Percentiles rank a stretch among this genome's conserved stretches.
Evolutionary conservation across 2,113 vertebrate genomes (phyloP).

Genomic region (Ceyx melanurus): DNA sequence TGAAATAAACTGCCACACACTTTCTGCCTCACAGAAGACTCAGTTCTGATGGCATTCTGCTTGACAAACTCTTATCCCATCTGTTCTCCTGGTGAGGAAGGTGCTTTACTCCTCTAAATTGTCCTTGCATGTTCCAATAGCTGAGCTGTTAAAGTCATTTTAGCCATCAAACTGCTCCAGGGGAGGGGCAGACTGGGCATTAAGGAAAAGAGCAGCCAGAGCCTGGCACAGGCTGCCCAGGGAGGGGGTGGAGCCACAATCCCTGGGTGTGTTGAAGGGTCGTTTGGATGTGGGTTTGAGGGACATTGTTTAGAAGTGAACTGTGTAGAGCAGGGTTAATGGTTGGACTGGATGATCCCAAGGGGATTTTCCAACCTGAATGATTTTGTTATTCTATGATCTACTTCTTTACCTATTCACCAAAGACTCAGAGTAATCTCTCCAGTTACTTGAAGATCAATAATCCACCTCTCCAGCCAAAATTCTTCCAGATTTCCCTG

Average conservation of each 20-base stretch:
- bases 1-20: not conserved
- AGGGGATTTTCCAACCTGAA: too few relatives aligned
- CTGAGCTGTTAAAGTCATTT: not conserved
- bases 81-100: not conserved
- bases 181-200: too few relatives aligned
- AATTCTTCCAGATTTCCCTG: not conserved
- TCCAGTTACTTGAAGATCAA: not conserved
- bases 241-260: too few relatives aligned
- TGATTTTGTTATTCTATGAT: too few relatives aligned
- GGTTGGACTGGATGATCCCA: too few relatives aligned
- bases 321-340: too few relatives aligned
- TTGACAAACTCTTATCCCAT: not conserved
- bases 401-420: not conserved
- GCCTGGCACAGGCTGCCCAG: too few relatives aligned
- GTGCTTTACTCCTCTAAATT: not conserved
- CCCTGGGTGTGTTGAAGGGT: too few relatives aligned
- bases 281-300: too few relatives aligned
- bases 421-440: not conserved
- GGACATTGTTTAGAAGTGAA: too few relatives aligned
- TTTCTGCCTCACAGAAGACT: not conserved
- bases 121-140: not conserved
- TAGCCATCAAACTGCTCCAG: not conserved
- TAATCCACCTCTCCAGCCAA: not conserved
- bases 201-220: too few relatives aligned
- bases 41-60: not conserved